phyloP scores from a whole-genome alignment of 2,113 vertebrate genomes.

The Burhinus oedicnemus region DNA sequence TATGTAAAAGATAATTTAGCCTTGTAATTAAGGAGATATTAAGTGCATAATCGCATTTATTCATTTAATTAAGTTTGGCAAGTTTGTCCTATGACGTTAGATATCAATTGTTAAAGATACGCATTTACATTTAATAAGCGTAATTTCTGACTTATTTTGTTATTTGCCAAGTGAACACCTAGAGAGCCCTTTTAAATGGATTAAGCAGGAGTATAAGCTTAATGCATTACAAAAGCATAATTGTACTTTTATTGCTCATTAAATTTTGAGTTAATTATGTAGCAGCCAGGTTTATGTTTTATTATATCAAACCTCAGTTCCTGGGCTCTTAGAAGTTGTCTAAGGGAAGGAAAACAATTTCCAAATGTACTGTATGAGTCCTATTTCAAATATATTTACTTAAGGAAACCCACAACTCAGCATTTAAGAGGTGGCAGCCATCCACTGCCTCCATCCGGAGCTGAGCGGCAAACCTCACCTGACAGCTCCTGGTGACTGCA shows the following conservation, averaged over 20 bases:
- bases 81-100: slow-evolving; percentile 38
- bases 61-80: slow-evolving; percentile 60
- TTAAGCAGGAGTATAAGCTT: slow-evolving; percentile 39
- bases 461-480: neutral
- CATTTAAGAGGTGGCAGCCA: neutral
- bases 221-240: slow-evolving; percentile 63
- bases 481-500: neutral
- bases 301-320: neutral
- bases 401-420: neutral
- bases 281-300: slow-evolving; percentile 58
- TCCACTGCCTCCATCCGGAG: neutral
- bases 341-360: neutral
- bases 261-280: slow-evolving; percentile 73
- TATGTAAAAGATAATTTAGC: slow-evolving; percentile 26
- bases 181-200: slow-evolving; percentile 51
- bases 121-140: slow-evolving; percentile 49
- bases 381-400: neutral
- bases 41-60: slow-evolving; percentile 46
- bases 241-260: slow-evolving; percentile 76
- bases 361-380: neutral
- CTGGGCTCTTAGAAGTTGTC: neutral
- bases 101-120: slow-evolving; percentile 42
- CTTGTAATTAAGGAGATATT: slow-evolving; percentile 54
- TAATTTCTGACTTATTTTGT: slow-evolving; percentile 50
- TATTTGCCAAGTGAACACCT: slow-evolving; percentile 13